These are phyloP conservation scores for Lethenteron reissneri DNA, from an alignment of 2,113 vertebrate species.

Conservation along the genomic window DNA sequence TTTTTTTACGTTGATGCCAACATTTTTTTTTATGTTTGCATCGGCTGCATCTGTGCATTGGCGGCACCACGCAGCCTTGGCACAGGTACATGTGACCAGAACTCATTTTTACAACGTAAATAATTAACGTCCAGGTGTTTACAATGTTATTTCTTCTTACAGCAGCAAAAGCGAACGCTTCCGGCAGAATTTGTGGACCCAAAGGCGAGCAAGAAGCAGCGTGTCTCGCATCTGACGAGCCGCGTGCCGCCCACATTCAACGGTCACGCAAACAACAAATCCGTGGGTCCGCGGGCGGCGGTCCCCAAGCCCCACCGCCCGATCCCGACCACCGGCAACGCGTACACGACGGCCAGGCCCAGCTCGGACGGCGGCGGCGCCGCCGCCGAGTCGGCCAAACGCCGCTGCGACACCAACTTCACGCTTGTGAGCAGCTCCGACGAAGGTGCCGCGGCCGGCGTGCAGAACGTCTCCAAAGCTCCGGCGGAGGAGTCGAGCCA, in stretches of 20 bases:
- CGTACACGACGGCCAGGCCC: neutral
- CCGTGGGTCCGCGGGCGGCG: conserved; percentile 20
- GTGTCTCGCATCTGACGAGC: conserved; percentile 59
- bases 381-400: neutral
- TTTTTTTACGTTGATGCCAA: no score
- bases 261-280: conserved; percentile 20
- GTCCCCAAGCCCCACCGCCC: conserved; percentile 45
- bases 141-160: neutral
- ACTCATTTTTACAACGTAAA: no score
- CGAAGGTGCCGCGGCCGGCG: no score
- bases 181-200: conserved; percentile 64
- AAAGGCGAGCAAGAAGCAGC: conserved; percentile 56
- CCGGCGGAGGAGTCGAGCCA: no score
- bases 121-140: no score
- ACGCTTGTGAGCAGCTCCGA: no score
- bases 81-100: no score
- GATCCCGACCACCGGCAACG: conserved; percentile 52
- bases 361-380: neutral
- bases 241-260: conserved; percentile 41
- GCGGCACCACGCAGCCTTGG: no score
- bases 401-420: no score
- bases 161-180: conserved; percentile 44
- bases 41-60: no score
- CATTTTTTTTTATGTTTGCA: no score
- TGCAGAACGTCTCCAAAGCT: no score